A percentile compares a stretch with the other conserved stretches of the same genome.
Conservation (phyloP, 2,888 invertebrate species). For the Notodonta ziczac region DNA sequence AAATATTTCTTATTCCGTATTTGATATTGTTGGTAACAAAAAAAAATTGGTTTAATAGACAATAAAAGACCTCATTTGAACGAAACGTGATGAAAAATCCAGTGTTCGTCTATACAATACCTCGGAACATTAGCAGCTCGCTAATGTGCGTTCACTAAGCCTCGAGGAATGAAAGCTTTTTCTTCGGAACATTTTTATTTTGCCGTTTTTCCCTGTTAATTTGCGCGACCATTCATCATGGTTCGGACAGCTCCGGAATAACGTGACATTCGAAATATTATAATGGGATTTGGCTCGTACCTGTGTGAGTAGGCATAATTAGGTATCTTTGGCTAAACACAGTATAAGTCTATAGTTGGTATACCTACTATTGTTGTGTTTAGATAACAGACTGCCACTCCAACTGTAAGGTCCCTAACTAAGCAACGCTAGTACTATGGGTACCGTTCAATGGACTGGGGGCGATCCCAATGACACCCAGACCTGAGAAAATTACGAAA, state of each 20-base stretch:
- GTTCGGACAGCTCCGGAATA: neutral
- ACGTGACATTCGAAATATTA: neutral
- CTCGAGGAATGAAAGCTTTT: constrained; percentile 6
- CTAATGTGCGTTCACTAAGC: constrained; percentile 5
- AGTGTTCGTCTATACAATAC: neutral
- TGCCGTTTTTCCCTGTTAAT: neutral
- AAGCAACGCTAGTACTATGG: too few relatives aligned
- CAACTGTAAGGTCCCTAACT: too few relatives aligned
- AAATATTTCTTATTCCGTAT: too few relatives aligned
- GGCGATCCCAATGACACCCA: too few relatives aligned
- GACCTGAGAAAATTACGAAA: too few relatives aligned
- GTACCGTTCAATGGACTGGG: too few relatives aligned
- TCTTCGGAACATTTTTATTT: constrained; percentile 6
- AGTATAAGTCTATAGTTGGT: too few relatives aligned
- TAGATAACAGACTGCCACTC: too few relatives aligned
- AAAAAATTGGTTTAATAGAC: neutral
- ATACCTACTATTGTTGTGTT: too few relatives aligned
- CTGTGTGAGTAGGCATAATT: neutral
- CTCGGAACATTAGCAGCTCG: constrained; percentile 5
- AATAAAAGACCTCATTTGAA: neutral
- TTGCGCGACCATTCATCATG: constrained; percentile 2
- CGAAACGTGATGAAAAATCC: neutral
- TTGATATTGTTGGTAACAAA: neutral
- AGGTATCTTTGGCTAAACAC: neutral
- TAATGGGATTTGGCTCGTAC: neutral